Percentiles rank a stretch among this genome's conserved stretches.
phyloP scores from a whole-genome alignment of 1,140 invertebrate genomes.

The Caenorhabditis remanei region DNA sequence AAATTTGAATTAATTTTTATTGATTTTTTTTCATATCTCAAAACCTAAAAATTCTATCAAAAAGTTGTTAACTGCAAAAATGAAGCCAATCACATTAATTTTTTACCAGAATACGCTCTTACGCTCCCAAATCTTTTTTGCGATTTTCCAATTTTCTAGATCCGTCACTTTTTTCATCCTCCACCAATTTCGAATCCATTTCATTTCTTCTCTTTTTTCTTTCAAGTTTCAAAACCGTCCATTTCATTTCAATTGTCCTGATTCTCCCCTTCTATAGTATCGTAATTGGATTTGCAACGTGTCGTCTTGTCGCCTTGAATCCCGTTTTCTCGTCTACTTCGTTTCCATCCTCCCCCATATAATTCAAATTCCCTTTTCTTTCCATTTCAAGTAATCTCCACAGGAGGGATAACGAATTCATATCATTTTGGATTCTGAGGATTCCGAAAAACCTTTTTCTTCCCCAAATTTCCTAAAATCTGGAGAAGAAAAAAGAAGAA shows the following conservation, averaged over 20 bases:
- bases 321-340: not conserved
- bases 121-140: too few species aligned
- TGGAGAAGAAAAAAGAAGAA: not conserved
- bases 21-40: too few species aligned
- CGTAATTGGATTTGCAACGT: conserved; percentile 39
- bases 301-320: conserved; percentile 4
- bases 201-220: not conserved
- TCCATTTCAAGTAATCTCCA: not conserved
- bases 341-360: too few species aligned
- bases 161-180: too few species aligned
- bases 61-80: too few species aligned
- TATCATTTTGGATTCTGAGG: not conserved
- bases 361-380: not conserved
- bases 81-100: too few species aligned
- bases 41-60: too few species aligned
- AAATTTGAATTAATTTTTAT: too few species aligned
- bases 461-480: not conserved
- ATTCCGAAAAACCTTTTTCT: not conserved
- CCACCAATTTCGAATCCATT: too few species aligned
- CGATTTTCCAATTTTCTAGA: not conserved
- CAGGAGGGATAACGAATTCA: not conserved
- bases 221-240: not conserved
- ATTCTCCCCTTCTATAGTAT: not conserved
- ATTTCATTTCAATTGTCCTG: not conserved
- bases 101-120: too few species aligned